phyloP scores from a whole-genome alignment of 2,888 invertebrate genomes.

The Melieria crassipennis region DNA sequence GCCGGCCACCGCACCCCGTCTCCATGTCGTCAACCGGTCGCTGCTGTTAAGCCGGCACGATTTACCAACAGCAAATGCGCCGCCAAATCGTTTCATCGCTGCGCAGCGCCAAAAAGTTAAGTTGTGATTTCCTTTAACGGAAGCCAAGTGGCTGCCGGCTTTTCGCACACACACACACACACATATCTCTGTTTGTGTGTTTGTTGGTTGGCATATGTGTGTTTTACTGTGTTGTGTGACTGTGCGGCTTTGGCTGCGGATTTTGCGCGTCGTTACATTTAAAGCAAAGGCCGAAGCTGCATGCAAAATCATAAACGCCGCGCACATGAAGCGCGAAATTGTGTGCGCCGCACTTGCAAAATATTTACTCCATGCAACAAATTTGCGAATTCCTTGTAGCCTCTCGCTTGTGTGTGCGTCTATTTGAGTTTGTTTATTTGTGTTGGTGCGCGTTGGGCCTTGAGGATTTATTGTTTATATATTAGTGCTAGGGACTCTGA shows the following conservation, averaged over 20 bases:
- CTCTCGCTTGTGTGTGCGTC: not conserved
- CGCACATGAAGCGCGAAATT: slow-evolving; percentile 35
- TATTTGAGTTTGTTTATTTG: not conserved
- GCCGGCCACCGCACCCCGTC: not conserved
- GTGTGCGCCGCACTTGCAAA: not conserved
- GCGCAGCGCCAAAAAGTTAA: slow-evolving; percentile 32
- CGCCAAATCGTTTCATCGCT: slow-evolving; percentile 3
- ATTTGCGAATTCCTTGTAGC: not conserved
- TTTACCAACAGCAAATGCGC: not conserved
- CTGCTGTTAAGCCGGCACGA: not conserved
- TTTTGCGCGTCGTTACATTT: slow-evolving; percentile 18
- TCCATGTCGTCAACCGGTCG: no score
- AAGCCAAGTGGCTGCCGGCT: slow-evolving; percentile 2
- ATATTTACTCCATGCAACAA: no score
- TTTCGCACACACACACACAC: not conserved
- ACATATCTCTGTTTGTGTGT: not conserved
- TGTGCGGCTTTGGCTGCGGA: slow-evolving; percentile 15
- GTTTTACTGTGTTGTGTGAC: not conserved
- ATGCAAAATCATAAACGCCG: slow-evolving; percentile 18
- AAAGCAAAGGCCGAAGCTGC: slow-evolving; percentile 19
- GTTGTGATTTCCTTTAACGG: slow-evolving; percentile 38
- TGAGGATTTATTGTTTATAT: not conserved
- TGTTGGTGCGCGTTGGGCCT: not conserved
- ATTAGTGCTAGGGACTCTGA: no score
- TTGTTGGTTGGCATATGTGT: not conserved